Percentiles rank a stretch among this genome's conserved stretches.
These are phyloP conservation scores for Rapana venosa DNA, from an alignment of 2,888 invertebrate species.

Conservation along the genomic window DNA sequence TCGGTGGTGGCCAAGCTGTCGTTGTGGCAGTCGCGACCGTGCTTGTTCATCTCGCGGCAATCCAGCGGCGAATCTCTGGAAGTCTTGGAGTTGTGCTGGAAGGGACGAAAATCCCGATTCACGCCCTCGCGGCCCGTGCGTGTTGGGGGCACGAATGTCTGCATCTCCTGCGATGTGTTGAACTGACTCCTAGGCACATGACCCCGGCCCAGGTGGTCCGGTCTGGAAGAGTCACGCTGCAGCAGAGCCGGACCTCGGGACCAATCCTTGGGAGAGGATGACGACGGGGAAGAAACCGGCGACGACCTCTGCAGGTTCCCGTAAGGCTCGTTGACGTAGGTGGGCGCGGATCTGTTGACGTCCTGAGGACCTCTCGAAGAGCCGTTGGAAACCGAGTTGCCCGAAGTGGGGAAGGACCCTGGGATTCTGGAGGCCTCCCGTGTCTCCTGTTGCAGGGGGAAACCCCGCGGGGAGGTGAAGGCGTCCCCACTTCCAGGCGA, in stretches of 20 bases:
- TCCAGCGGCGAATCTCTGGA: constrained; percentile 10
- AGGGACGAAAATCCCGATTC: constrained; percentile 11
- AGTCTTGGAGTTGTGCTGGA: neutral
- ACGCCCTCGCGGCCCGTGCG: constrained; percentile 26
- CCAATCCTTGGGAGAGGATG: constrained; percentile 9
- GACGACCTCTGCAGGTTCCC: neutral
- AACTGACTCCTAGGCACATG: constrained; percentile 28
- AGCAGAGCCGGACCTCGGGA: constrained; percentile 20
- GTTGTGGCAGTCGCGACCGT: constrained; percentile 50
- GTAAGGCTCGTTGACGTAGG: constrained; percentile 24
- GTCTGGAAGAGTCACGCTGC: neutral
- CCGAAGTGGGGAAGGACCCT: neutral
- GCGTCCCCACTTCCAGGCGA: neutral
- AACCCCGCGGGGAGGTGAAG: neutral
- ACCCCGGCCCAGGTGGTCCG: neutral
- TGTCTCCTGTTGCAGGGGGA: neutral
- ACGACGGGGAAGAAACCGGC: constrained; percentile 11
- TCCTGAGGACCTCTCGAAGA: neutral
- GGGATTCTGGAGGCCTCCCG: neutral
- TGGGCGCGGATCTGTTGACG: neutral
- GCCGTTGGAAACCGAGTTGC: neutral
- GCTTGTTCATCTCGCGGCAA: neutral
- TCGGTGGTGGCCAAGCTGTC: constrained; percentile 66
- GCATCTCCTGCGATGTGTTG: constrained; percentile 35
- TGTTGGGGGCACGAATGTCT: constrained; percentile 28